Evolutionary conservation across 2,888 invertebrate species (phyloP).

Genomic region (Cantharis lateralis): DNA sequence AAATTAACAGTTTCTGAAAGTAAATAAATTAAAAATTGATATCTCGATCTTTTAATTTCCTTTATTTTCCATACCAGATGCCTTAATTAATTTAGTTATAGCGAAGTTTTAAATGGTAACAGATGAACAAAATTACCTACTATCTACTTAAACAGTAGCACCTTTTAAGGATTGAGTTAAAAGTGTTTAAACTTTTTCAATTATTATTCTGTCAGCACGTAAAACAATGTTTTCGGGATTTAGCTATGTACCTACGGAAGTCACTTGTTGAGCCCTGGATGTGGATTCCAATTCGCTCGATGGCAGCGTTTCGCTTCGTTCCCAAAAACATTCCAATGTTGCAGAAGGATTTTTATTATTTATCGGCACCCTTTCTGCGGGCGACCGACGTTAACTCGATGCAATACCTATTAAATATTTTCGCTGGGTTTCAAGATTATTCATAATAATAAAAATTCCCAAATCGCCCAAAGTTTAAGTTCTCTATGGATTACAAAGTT

Average conservation of each 20-base stretch:
- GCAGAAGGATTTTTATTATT: conserved; percentile 29
- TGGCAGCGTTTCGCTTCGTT: conserved; percentile 16
- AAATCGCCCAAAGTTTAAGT: background rate
- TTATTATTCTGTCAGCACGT: conserved; percentile 40
- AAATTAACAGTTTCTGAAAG: background rate
- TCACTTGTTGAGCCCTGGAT: conserved; percentile 35
- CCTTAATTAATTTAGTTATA: background rate
- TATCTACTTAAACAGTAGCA: background rate
- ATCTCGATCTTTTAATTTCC: conserved; percentile 4
- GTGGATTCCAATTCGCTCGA: conserved; percentile 8
- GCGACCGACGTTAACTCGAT: background rate
- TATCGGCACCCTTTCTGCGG: conserved; percentile 24
- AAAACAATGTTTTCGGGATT: conserved; percentile 31
- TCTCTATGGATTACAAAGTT: background rate
- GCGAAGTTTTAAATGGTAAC: background rate
- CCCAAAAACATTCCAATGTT: conserved; percentile 10
- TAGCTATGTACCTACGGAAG: conserved; percentile 7
- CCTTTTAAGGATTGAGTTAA: conserved; percentile 19
- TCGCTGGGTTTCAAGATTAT: background rate
- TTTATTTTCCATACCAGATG: background rate
- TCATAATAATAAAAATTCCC: background rate
- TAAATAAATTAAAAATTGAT: background rate
- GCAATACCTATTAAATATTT: background rate
- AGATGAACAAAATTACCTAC: background rate
- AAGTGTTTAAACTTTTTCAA: conserved; percentile 41